Conservation (phyloP, 2,888 invertebrate genomes). For the Diplolepis rosae region DNA sequence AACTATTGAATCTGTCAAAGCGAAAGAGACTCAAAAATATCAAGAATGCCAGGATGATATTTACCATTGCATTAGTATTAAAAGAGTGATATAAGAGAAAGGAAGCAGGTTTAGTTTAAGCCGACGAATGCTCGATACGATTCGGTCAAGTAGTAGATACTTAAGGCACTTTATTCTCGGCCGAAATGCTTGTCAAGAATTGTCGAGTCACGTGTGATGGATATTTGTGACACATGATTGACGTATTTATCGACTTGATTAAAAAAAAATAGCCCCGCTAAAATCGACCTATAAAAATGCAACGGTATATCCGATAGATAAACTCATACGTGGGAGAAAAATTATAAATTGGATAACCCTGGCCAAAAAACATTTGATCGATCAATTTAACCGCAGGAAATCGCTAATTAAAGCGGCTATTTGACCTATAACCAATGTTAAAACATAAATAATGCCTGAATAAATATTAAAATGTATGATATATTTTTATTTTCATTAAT, state of each 20-base stretch:
- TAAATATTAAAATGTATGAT: neutral
- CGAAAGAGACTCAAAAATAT: neutral
- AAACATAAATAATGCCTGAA: neutral
- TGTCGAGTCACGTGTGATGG: conserved; percentile 27
- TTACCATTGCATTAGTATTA: conserved; percentile 12
- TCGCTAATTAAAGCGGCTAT: neutral
- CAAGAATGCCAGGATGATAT: neutral
- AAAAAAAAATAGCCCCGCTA: conserved; percentile 6
- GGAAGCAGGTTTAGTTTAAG: neutral
- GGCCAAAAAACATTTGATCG: conserved; percentile 1
- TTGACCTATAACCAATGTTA: neutral
- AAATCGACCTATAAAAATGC: conserved; percentile 21
- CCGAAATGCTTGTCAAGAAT: conserved; percentile 17
- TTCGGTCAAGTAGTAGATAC: conserved; percentile 18
- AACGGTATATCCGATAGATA: conserved; percentile 2
- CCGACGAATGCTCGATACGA: conserved; percentile 12
- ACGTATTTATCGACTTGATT: conserved; percentile 28
- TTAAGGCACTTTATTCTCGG: conserved; percentile 17
- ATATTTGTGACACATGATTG: conserved; percentile 22
- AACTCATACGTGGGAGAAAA: neutral
- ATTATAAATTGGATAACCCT: neutral
- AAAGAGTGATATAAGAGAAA: conserved; percentile 9
- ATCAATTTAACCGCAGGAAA: conserved; percentile 11
- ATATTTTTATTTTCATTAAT: neutral
- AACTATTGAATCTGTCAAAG: conserved; percentile 2